These are phyloP conservation scores for Nomia melanderi DNA, from an alignment of 1,140 invertebrate species.

Conservation along the genomic window DNA sequence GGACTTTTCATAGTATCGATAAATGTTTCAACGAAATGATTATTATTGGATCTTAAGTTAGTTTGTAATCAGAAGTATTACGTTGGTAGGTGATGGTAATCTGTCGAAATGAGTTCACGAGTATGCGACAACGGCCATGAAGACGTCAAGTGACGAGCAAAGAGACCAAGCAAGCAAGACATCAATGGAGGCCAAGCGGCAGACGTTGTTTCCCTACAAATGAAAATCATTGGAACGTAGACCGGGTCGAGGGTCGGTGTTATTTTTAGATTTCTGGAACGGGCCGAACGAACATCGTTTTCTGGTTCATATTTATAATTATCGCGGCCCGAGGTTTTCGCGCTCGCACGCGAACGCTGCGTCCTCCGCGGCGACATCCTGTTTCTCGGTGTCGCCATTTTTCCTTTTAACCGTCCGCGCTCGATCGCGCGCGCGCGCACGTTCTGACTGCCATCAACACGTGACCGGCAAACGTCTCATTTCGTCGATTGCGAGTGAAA, in stretches of 20 bases:
- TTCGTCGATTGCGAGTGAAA: slow-evolving; percentile 17
- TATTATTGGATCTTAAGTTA: no score
- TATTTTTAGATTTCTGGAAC: slow-evolving; percentile 54
- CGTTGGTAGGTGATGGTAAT: no score
- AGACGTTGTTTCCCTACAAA: not conserved
- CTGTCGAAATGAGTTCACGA: no score
- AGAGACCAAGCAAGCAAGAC: not conserved
- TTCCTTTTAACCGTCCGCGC: slow-evolving; percentile 44
- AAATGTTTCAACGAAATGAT: no score
- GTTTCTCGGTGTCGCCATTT: slow-evolving; percentile 60
- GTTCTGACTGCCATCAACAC: slow-evolving; percentile 51
- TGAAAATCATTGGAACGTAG: not conserved
- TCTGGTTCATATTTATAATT: slow-evolving; percentile 64
- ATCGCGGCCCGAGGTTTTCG: slow-evolving; percentile 41
- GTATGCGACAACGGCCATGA: no score
- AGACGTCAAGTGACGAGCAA: no score
- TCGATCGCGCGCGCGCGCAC: not conserved
- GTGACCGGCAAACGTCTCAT: slow-evolving; percentile 60
- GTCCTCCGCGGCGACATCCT: slow-evolving; percentile 66
- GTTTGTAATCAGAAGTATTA: no score
- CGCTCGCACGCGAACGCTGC: not conserved
- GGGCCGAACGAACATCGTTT: slow-evolving; percentile 47
- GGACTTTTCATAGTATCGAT: no score
- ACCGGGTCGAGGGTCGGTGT: slow-evolving; percentile 21
- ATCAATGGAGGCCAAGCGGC: not conserved